Percentiles rank a stretch among this genome's conserved stretches.
phyloP scores from a whole-genome alignment of 2,113 vertebrate species.

The Phodopus roborovskii region DNA sequence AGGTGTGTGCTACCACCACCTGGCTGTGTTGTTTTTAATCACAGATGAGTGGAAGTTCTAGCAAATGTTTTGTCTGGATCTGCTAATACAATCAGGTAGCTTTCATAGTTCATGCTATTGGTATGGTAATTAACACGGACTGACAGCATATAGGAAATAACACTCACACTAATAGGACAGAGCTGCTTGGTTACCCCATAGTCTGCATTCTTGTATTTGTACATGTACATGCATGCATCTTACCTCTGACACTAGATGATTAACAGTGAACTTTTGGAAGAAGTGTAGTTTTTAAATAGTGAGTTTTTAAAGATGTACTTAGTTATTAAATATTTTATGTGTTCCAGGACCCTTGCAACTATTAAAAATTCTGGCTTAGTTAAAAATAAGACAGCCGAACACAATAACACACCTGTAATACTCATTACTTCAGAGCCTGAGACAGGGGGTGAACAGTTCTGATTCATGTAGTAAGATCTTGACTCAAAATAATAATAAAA shows the following conservation, averaged over 20 bases:
- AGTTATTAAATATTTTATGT: neutral
- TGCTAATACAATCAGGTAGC: neutral
- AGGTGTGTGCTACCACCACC: neutral
- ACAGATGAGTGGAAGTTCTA: neutral
- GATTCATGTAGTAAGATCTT: neutral
- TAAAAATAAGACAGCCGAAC: neutral
- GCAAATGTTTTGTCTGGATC: neutral
- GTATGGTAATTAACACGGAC: neutral
- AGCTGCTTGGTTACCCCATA: neutral
- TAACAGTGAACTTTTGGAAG: conserved; percentile 41
- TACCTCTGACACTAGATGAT: neutral
- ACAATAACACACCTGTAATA: neutral
- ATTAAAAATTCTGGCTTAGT: neutral
- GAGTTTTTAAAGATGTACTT: neutral
- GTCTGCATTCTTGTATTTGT: neutral
- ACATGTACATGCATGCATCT: neutral
- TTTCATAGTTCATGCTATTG: conserved; percentile 22
- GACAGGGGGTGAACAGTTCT: neutral
- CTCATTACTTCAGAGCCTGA: neutral
- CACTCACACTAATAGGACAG: neutral
- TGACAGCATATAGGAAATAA: neutral
- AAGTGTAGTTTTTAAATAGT: neutral
- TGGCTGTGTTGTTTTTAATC: neutral
- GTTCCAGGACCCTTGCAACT: neutral
- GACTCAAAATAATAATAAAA: neutral